Evolutionary conservation across 30 jellyfish, hydroid and myxozoan species (phyloP).

Genomic region (Chironex yamaguchii): DNA sequence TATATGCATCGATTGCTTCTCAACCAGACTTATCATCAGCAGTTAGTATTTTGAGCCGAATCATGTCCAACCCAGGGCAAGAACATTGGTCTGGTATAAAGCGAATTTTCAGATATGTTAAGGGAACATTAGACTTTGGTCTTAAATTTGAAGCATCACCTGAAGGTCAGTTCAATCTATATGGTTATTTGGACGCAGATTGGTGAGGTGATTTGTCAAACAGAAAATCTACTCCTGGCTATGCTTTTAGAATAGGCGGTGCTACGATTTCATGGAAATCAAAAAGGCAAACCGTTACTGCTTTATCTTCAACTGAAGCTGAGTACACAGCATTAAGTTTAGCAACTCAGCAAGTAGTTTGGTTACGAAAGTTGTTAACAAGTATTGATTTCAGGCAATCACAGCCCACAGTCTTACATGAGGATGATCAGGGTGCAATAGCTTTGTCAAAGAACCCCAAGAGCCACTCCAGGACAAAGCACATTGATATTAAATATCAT

Average conservation of each 20-base stretch:
- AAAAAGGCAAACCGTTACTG: background rate
- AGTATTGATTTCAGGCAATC: too few species aligned
- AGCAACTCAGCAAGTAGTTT: too few species aligned
- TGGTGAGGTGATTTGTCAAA: background rate
- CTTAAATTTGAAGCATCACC: background rate
- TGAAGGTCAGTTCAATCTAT: background rate
- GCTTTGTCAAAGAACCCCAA: conserved; percentile 66
- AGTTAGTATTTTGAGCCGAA: conserved; percentile 17
- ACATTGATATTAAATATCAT: conserved; percentile 53
- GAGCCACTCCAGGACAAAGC: conserved; percentile 51
- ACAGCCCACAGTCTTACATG: too few species aligned
- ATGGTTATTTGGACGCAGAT: conserved; percentile 16
- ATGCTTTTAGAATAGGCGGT: background rate
- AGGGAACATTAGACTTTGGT: conserved; percentile 18
- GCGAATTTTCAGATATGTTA: conserved; percentile 21
- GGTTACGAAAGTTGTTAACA: too few species aligned
- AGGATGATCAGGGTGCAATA: too few species aligned
- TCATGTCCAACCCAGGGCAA: conserved; percentile 44
- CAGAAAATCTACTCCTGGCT: background rate
- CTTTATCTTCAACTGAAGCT: too few species aligned
- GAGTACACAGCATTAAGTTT: too few species aligned
- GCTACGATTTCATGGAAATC: background rate
- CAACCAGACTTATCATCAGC: conserved; percentile 39
- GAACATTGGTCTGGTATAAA: too few species aligned
- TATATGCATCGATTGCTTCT: conserved; percentile 53